A percentile compares a stretch with the other conserved stretches of the same genome.
Conservation (phyloP, 1,140 invertebrate genomes). For the Drosophila kepulauana region DNA sequence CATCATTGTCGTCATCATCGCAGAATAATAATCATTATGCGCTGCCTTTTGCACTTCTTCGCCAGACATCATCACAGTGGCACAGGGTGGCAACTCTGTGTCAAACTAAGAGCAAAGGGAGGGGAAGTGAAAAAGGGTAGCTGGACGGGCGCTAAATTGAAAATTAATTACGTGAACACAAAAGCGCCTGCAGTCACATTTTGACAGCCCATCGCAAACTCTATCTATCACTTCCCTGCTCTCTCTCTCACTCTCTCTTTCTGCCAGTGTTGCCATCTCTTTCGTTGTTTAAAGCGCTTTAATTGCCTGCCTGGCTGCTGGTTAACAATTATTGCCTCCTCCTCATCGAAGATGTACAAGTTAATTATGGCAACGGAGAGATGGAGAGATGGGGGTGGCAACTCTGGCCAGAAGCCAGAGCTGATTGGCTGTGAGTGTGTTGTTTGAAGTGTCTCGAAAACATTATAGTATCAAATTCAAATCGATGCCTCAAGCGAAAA, state of each 20-base stretch:
- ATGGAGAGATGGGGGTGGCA: neutral
- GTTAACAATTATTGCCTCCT: conserved; percentile 24
- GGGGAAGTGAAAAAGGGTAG: neutral
- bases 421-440: neutral
- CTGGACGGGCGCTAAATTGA: conserved; percentile 46
- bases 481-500: neutral
- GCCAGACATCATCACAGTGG: conserved; percentile 2
- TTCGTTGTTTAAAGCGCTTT: neutral
- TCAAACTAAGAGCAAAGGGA: neutral
- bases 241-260: neutral
- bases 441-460: conserved; percentile 2
- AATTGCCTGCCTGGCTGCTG: conserved; percentile 22
- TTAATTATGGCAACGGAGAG: conserved; percentile 23
- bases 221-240: neutral
- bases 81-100: too few species aligned
- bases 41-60: conserved; percentile 25
- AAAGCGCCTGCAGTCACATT: conserved; percentile 42
- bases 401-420: neutral
- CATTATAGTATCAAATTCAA: neutral
- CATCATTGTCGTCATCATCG: neutral
- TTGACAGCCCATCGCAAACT: conserved; percentile 30
- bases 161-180: conserved; percentile 69
- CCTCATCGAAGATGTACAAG: conserved; percentile 12
- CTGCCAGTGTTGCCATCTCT: neutral
- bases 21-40: conserved; percentile 16